Evolutionary conservation across 2,888 invertebrate genomes (phyloP).

Genomic region (Drosophila imparisetae): DNA sequence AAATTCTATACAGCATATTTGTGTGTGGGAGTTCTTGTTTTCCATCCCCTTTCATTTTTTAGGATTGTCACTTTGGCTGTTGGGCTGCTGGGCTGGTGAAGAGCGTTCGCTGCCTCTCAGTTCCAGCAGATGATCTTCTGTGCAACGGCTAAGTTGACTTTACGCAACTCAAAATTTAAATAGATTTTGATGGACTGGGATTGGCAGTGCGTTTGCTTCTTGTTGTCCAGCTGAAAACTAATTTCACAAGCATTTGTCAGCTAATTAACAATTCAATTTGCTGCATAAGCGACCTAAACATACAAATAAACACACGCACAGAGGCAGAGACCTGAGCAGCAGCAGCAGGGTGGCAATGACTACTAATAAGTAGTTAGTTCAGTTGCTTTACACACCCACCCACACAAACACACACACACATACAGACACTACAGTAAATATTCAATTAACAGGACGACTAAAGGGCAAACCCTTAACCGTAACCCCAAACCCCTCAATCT

Average conservation of each 20-base stretch:
- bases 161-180: neutral
- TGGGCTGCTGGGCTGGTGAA: neutral
- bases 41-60: neutral
- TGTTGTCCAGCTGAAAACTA: slow-evolving; percentile 49
- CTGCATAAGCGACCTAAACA: slow-evolving; percentile 76
- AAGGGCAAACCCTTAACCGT: slow-evolving; percentile 53
- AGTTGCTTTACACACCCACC: slow-evolving; percentile 41
- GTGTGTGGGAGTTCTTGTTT: neutral
- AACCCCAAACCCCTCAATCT: neutral
- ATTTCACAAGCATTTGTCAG: slow-evolving; percentile 74
- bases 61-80: neutral
- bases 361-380: slow-evolving; percentile 43
- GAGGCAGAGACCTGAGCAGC: slow-evolving; percentile 1
- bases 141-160: neutral
- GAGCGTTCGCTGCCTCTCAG: neutral
- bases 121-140: neutral
- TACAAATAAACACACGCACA: slow-evolving; percentile 49
- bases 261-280: slow-evolving; percentile 79
- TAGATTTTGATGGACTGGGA: slow-evolving; percentile 14
- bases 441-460: slow-evolving; percentile 66
- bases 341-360: slow-evolving; percentile 23
- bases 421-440: slow-evolving; percentile 61
- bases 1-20: slow-evolving; percentile 62
- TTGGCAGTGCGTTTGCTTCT: slow-evolving; percentile 1
- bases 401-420: slow-evolving; percentile 17